Evolutionary conservation across 1,140 invertebrate genomes (phyloP).

Genomic region (Drosophila parabipectinata): DNA sequence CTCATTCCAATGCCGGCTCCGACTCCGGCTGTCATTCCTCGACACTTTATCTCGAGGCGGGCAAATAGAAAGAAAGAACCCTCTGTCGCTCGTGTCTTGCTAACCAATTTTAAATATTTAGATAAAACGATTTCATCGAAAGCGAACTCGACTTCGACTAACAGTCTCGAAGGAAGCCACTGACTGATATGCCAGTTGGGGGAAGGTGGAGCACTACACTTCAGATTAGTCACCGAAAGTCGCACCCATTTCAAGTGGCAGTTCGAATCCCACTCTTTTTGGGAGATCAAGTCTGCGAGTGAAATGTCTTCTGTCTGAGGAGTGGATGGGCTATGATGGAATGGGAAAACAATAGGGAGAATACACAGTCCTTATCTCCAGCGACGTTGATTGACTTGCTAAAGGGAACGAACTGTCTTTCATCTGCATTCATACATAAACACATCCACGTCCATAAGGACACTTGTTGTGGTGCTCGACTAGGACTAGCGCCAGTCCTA

Average conservation of each 20-base stretch:
- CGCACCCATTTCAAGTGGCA: conserved; percentile 66
- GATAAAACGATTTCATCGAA: conserved; percentile 60
- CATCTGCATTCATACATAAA: conserved; percentile 47
- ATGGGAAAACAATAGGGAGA: conserved; percentile 8
- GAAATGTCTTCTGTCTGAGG: conserved; percentile 36
- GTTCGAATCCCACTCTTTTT: conserved; percentile 15
- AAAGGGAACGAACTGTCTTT: conserved; percentile 58
- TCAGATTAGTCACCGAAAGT: conserved; percentile 66
- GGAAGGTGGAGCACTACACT: conserved; percentile 47
- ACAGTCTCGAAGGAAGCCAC: conserved; percentile 52
- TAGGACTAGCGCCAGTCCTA: neutral
- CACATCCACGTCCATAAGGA: conserved; percentile 44
- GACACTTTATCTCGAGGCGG: conserved; percentile 33
- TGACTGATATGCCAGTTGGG: conserved; percentile 57
- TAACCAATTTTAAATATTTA: conserved; percentile 79
- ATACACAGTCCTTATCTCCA: conserved; percentile 38
- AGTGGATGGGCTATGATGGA: conserved; percentile 6
- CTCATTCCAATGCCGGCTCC: conserved; percentile 15
- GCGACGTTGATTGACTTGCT: conserved; percentile 70
- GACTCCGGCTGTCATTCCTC: conserved; percentile 28
- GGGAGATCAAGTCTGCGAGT: conserved; percentile 30
- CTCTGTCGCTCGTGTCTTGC: conserved; percentile 44
- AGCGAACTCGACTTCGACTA: neutral
- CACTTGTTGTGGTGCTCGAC: conserved; percentile 35
- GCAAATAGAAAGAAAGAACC: conserved; percentile 28